These are phyloP conservation scores for Coccyzus lansbergi DNA, from an alignment of 2,797 vertebrate species.

Conservation along the genomic window DNA sequence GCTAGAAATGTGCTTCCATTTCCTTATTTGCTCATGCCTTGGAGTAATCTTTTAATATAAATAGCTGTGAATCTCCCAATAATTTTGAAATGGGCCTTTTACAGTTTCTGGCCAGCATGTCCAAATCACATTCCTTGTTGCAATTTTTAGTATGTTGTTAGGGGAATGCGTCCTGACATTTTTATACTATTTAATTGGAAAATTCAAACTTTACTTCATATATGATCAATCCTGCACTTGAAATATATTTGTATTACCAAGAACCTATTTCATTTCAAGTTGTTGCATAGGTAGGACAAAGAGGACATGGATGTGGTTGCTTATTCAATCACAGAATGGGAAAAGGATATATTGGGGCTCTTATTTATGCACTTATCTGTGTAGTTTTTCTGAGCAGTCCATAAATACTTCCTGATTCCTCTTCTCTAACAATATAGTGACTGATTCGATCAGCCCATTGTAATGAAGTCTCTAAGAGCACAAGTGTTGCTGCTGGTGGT, in stretches of 20 bases:
- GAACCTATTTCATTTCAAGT: not conserved
- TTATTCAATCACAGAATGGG: not conserved
- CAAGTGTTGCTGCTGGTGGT: not conserved
- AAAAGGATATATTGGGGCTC: not conserved
- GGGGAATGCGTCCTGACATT: not conserved
- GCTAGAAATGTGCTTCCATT: slow-evolving; percentile 9
- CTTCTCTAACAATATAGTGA: not conserved
- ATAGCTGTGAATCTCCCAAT: not conserved
- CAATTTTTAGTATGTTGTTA: not conserved
- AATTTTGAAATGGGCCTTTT: slow-evolving; percentile 12
- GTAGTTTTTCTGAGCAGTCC: not conserved
- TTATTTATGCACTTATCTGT: not conserved
- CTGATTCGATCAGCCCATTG: not conserved
- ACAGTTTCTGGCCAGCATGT: not conserved
- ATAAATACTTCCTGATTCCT: not conserved
- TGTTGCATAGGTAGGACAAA: not conserved
- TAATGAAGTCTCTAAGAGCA: not conserved
- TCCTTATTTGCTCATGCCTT: slow-evolving; percentile 36
- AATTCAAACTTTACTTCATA: not conserved
- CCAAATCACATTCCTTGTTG: not conserved
- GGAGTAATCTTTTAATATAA: slow-evolving; percentile 30
- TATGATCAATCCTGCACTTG: not conserved
- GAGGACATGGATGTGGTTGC: not conserved
- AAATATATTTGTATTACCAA: not conserved
- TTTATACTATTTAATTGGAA: not conserved